phyloP scores from a whole-genome alignment of 1,140 invertebrate genomes.

The Pseudoatta argentina region DNA sequence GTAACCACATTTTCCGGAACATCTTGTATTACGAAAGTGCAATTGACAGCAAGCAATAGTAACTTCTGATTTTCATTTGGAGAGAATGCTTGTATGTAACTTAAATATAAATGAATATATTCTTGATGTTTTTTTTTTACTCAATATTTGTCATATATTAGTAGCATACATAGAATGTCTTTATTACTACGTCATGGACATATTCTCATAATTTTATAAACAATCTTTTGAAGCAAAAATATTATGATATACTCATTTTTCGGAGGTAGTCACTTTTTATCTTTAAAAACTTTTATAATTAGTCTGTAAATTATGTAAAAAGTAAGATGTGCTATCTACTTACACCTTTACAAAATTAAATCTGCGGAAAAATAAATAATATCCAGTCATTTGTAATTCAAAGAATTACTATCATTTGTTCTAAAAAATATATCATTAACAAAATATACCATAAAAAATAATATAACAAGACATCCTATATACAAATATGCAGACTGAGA shows the following conservation, averaged over 20 bases:
- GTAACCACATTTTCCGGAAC: too few relatives aligned
- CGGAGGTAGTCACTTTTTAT: background rate
- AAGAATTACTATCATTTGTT: background rate
- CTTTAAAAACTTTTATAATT: background rate
- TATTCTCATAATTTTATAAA: slow-evolving; percentile 6
- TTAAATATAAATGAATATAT: background rate
- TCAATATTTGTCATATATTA: background rate
- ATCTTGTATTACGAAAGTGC: slow-evolving; percentile 40
- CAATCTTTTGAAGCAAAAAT: background rate
- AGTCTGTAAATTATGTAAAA: background rate
- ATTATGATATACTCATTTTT: background rate
- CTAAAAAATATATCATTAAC: background rate
- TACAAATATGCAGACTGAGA: background rate
- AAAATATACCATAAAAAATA: background rate
- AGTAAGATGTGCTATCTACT: background rate
- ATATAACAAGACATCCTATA: background rate
- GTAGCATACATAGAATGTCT: background rate
- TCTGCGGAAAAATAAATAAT: background rate
- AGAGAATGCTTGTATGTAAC: slow-evolving; percentile 58
- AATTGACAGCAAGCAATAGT: slow-evolving; percentile 64
- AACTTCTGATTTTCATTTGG: slow-evolving; percentile 60
- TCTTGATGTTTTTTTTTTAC: background rate
- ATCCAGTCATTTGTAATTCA: background rate
- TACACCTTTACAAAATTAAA: background rate
- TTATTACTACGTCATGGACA: background rate